phyloP scores from a whole-genome alignment of 1,140 invertebrate genomes.

The Drosophila kanapiae region DNA sequence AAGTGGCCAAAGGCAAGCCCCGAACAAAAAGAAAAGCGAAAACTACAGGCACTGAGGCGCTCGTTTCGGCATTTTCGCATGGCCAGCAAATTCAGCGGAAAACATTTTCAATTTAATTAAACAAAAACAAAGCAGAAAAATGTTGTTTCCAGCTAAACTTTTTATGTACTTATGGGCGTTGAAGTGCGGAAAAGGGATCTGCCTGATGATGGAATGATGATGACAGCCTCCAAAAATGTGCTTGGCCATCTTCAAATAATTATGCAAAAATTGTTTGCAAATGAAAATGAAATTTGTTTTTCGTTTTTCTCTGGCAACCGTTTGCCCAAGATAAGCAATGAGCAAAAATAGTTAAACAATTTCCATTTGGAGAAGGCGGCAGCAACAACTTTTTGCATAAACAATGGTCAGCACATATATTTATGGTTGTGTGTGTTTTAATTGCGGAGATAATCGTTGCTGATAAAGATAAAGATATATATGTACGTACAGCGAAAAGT shows the following conservation, averaged over 20 bases:
- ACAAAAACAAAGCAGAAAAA: slow-evolving; percentile 57
- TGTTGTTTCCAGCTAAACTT: slow-evolving; percentile 32
- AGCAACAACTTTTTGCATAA: slow-evolving; percentile 14
- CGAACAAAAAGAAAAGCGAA: slow-evolving; percentile 23
- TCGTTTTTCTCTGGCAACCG: slow-evolving; percentile 21
- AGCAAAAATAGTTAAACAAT: slow-evolving; percentile 44
- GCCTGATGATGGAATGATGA: slow-evolving; percentile 42
- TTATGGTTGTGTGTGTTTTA: slow-evolving; percentile 13
- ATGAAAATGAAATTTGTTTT: slow-evolving; percentile 65
- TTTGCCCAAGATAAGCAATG: slow-evolving; percentile 15
- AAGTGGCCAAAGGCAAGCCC: background rate
- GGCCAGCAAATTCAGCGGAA: slow-evolving; percentile 59
- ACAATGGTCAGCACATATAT: slow-evolving; percentile 19
- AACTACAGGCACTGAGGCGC: slow-evolving; percentile 17
- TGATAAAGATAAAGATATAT: slow-evolving; percentile 1
- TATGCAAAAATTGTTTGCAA: slow-evolving; percentile 70
- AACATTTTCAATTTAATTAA: slow-evolving; percentile 82
- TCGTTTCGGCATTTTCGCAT: slow-evolving; percentile 30
- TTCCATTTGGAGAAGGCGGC: slow-evolving; percentile 1
- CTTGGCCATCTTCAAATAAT: slow-evolving; percentile 66
- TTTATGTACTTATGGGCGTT: slow-evolving; percentile 19
- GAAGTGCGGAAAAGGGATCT: slow-evolving; percentile 1
- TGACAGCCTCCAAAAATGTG: slow-evolving; percentile 41
- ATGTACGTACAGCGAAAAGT: background rate
- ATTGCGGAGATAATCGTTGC: slow-evolving; percentile 19